phyloP scores from a whole-genome alignment of 2,888 invertebrate species.

The Glaucopsyche alexis region DNA sequence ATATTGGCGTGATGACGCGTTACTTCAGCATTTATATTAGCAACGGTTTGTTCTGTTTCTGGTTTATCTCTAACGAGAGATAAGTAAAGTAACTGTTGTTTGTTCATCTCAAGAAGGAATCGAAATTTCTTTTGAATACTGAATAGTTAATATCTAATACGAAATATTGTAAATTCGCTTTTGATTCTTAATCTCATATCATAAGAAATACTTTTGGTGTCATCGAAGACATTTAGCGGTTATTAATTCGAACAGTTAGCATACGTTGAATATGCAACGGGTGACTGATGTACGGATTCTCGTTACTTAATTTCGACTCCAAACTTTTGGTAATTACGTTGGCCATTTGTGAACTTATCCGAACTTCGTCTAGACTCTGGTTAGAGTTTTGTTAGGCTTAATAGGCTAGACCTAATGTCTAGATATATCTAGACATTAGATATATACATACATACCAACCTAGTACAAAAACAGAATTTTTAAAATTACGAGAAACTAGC shows the following conservation, averaged over 20 bases:
- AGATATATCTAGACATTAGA: not conserved
- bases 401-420: conserved; percentile 3
- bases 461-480: too few species aligned
- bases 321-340: conserved; percentile 45
- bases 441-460: too few species aligned
- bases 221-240: conserved; percentile 44
- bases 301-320: conserved; percentile 64
- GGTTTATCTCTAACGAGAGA: too few species aligned
- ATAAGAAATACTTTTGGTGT: not conserved
- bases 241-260: conserved; percentile 68
- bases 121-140: conserved; percentile 22
- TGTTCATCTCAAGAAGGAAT: not conserved
- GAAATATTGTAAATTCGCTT: conserved; percentile 49
- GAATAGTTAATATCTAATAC: conserved; percentile 43
- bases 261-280: conserved; percentile 69
- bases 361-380: conserved; percentile 30
- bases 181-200: conserved; percentile 40
- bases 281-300: conserved; percentile 62
- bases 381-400: not conserved
- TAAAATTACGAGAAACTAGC: too few species aligned
- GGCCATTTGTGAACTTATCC: conserved; percentile 38
- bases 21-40: too few species aligned
- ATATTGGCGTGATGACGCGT: too few species aligned
- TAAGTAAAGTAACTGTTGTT: too few species aligned
- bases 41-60: too few species aligned